phyloP scores from a whole-genome alignment of 64 coral and sea anemone species.

The Astreopora myriophthalma region DNA sequence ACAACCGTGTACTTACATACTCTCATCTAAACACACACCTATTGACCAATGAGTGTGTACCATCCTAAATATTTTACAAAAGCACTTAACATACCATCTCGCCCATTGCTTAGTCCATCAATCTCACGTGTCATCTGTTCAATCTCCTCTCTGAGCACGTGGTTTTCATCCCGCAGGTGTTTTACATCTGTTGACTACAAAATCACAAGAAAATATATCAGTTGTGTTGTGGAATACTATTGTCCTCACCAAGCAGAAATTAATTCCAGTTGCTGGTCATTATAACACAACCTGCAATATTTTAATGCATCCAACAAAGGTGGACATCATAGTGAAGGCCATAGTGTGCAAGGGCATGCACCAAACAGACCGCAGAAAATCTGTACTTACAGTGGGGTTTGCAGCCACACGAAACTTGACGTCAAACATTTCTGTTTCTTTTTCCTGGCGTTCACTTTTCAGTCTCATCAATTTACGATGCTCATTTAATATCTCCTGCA shows the following conservation, averaged over 20 bases:
- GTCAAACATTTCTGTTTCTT: slow-evolving; percentile 2
- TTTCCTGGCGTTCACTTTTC: background rate
- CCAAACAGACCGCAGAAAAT: background rate
- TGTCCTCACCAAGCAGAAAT: background rate
- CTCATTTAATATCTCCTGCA: slow-evolving; percentile 32
- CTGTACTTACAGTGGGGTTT: slow-evolving; percentile 9
- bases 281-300: no score
- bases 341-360: no score
- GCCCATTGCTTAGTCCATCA: slow-evolving; percentile 17
- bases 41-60: no score
- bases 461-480: slow-evolving; percentile 5
- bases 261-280: no score
- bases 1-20: no score
- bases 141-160: slow-evolving; percentile 2
- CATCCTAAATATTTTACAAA: no score
- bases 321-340: no score
- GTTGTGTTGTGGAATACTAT: background rate
- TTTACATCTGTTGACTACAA: slow-evolving; percentile 13
- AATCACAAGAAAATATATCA: background rate
- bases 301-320: no score
- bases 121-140: slow-evolving; percentile 29
- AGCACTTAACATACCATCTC: background rate
- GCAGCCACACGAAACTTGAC: slow-evolving; percentile 33
- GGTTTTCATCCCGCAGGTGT: slow-evolving; percentile 30
- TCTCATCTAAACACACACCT: no score